Conservation (phyloP, 2,888 invertebrate species). For the Platycheirus rosarum region DNA sequence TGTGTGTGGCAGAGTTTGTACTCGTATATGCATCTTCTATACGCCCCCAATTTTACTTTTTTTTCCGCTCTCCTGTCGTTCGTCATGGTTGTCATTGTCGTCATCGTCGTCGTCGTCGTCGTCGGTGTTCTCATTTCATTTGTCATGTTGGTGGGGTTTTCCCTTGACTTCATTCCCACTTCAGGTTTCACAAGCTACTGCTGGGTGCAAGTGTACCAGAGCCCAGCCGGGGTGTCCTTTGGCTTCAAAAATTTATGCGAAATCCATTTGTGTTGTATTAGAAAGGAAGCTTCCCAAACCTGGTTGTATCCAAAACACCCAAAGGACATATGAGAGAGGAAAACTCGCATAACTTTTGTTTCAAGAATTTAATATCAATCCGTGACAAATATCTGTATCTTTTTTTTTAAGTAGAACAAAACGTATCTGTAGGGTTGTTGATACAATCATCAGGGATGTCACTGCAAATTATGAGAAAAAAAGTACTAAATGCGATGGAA, state of each 20-base stretch:
- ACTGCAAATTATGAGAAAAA: not conserved
- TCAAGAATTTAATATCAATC: constrained; percentile 37
- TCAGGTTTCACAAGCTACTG: not conserved
- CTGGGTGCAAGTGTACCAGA: not conserved
- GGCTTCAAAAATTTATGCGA: constrained; percentile 48
- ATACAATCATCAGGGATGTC: not conserved
- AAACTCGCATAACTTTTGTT: constrained; percentile 17
- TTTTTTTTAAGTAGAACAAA: not conserved
- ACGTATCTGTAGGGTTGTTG: not conserved
- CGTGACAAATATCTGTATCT: constrained; percentile 18
- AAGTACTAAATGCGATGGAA: too few relatives aligned
- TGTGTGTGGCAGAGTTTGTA: not conserved
- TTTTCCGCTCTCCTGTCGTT: constrained; percentile 26
- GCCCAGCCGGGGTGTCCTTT: constrained; percentile 23
- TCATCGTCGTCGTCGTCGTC: not conserved
- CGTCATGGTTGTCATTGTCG: not conserved
- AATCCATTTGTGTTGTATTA: constrained; percentile 48
- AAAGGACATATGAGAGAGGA: constrained; percentile 16
- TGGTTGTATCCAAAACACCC: not conserved
- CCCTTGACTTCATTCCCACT: constrained; percentile 52
- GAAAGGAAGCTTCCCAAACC: constrained; percentile 6
- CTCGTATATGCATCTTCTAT: constrained; percentile 7
- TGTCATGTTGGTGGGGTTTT: constrained; percentile 41
- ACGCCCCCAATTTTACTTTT: constrained; percentile 55
- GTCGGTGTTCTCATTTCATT: constrained; percentile 48